These are phyloP conservation scores for Pseudochaenichthys georgianus DNA, from an alignment of 2,797 vertebrate species.

Conservation along the genomic window DNA sequence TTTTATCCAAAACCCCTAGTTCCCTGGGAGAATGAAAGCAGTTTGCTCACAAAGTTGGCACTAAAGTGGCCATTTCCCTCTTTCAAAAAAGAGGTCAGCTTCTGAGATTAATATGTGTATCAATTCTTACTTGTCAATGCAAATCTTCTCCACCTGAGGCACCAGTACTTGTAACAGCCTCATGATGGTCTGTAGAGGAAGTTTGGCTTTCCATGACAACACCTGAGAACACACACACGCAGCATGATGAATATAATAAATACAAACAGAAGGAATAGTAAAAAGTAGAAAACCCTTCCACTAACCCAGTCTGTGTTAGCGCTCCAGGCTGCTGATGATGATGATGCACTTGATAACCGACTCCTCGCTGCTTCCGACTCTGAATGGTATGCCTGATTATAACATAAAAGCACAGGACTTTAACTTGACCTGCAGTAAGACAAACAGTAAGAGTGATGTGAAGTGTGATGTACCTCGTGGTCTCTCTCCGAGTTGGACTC, in stretches of 20 bases:
- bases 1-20: no score
- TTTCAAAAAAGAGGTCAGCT: no score
- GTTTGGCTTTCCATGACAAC: constrained; percentile 93
- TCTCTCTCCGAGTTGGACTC: constrained; percentile 83
- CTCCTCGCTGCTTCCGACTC: constrained; percentile 80
- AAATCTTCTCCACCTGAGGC: constrained; percentile 99
- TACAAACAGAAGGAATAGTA: no score
- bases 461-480: constrained; percentile 61
- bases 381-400: constrained; percentile 68
- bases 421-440: not conserved
- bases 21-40: no score
- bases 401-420: not conserved
- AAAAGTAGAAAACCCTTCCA: not conserved
- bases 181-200: constrained; percentile 99
- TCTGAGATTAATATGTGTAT: not conserved
- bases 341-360: constrained; percentile 83
- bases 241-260: not conserved
- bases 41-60: no score
- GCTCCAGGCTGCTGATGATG: constrained; percentile 84
- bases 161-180: constrained; percentile 95
- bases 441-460: not conserved
- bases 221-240: constrained; percentile 81
- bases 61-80: not conserved
- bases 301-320: constrained; percentile 93
- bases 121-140: constrained; percentile 95